Evolutionary conservation across 2,113 vertebrate genomes (phyloP).

Genomic region (Sterrhoptilus dennistouni): DNA sequence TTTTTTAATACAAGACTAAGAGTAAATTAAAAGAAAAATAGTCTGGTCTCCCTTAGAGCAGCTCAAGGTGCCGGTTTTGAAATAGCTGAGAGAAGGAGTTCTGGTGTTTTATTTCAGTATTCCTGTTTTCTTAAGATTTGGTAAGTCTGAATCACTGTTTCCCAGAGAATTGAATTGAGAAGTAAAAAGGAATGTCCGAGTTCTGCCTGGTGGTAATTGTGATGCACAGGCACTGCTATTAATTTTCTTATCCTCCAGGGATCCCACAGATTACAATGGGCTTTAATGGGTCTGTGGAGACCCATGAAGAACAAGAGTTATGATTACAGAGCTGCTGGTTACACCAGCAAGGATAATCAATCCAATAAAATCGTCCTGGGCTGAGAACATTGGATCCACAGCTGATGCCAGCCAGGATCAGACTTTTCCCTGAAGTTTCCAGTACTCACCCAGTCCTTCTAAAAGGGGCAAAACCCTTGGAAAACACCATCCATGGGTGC

Average conservation of each 20-base stretch:
- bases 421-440: background rate
- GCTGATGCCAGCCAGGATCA: background rate
- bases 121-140: background rate
- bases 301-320: background rate
- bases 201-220: background rate
- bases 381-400: background rate
- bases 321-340: background rate
- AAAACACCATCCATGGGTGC: background rate
- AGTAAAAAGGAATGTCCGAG: background rate
- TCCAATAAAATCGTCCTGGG: background rate
- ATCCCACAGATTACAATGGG: background rate
- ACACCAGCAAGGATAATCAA: constrained; percentile 1
- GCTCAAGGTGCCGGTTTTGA: background rate
- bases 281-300: background rate
- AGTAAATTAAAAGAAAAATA: background rate
- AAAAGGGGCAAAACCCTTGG: background rate
- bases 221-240: background rate
- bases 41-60: background rate
- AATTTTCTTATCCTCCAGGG: background rate
- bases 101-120: background rate
- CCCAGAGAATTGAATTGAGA: background rate
- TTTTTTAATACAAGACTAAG: background rate
- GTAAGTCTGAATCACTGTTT: background rate
- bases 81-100: background rate
- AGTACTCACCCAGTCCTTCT: background rate